Conservation (phyloP, 2,113 vertebrate genomes). For the Burhinus oedicnemus region DNA sequence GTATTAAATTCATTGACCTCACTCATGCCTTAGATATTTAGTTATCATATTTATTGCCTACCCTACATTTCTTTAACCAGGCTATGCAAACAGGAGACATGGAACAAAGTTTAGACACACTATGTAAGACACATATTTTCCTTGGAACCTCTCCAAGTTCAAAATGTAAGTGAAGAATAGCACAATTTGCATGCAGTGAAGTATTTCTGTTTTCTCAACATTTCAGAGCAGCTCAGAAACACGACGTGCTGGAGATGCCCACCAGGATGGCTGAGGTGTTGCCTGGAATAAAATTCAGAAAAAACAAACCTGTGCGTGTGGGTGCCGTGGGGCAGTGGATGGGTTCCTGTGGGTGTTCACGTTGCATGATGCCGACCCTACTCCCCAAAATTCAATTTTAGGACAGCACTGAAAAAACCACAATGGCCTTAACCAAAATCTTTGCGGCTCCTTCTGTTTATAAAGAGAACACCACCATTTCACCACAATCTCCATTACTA, state of each 20-base stretch:
- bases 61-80: background rate
- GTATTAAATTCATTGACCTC: background rate
- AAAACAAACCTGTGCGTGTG: accelerated
- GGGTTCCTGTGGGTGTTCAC: background rate
- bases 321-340: background rate
- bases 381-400: background rate
- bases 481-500: background rate
- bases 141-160: background rate
- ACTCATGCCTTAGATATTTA: background rate
- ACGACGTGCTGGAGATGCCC: accelerated
- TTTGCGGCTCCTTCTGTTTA: background rate
- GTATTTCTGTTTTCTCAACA: background rate
- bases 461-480: background rate
- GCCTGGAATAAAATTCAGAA: background rate
- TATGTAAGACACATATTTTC: background rate
- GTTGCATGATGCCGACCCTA: background rate
- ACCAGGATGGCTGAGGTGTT: background rate
- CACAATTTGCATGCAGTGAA: background rate
- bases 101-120: background rate
- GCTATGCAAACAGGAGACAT: background rate
- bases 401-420: background rate
- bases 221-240: background rate
- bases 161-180: background rate
- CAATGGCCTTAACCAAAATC: background rate
- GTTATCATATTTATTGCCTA: background rate